Base-by-base conservation (phyloP, 1,140 invertebrate species). In the Streblospio benedicti region DNA sequence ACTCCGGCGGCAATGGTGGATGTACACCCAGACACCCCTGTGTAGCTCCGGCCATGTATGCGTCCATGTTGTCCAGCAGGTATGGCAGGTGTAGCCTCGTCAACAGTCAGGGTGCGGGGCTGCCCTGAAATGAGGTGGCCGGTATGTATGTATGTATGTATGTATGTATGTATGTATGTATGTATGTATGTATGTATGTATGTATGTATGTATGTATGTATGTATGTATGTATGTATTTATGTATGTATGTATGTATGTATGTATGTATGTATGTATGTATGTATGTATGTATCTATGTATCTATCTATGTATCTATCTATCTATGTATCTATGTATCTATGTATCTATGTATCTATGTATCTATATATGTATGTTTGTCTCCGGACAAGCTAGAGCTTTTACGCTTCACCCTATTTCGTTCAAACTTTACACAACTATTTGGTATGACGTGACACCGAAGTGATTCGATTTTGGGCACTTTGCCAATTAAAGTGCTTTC, bases 101-200 rank as follows among this genome's bases (percentile, higher is more conserved):
- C 14, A 41, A 41, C 0, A 18, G 14, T 18, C 18, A 41, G 14
- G 0, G 38, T 12, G n/a, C 12, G 14, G 18, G 14, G 0, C 0
- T 41, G 38, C 18, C 38, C 14, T 0, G 18, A 14, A 41, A 18
- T 41, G 14, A 50, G 23, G 23, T 23, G 23, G 14, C 47, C 47
- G 23, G 50, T 52, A 20, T 52, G 50, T 52, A 52, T 52, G 50
- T 52, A 52, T 52, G 50, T 52, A 52, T 52, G 50, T 52, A 52
- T 52, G 50, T 52, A 20, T 52, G 50, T 52, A 52, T 52, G 50
- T 52, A 52, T 52, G 50, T 52, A 52, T 52, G 50, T 52, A 52
- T 52, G 50, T 52, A 52, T 55, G 52, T 55, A 31, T 55, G 52
- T 55, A 31, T 55, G 52, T 55, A 35, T 55, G 52, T 55, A 35